These are phyloP conservation scores for Agrilus planipennis DNA, from an alignment of 1,140 invertebrate genomes.

Conservation along the genomic window DNA sequence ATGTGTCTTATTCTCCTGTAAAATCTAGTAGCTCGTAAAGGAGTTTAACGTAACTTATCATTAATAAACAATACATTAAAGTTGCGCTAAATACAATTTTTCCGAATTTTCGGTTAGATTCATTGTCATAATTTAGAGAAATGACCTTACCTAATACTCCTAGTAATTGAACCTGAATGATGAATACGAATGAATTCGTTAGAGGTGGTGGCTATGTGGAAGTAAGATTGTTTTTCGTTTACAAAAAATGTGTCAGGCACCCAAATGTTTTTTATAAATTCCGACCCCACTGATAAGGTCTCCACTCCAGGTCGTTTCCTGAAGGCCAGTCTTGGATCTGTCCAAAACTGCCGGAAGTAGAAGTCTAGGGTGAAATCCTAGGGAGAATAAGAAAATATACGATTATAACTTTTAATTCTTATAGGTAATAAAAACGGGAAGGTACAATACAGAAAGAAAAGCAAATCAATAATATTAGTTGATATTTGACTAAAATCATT, in stretches of 20 bases:
- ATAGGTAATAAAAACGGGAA: neutral
- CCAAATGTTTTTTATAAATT: conserved; percentile 96
- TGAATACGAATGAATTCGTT: conserved; percentile 95
- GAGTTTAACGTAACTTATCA: no score
- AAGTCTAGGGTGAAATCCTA: conserved; percentile 98
- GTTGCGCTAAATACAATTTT: neutral
- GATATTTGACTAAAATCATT: no score
- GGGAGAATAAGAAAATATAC: conserved; percentile 3
- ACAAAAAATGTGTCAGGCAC: conserved; percentile 97
- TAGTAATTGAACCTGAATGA: conserved; percentile 85
- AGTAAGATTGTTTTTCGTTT: conserved; percentile 97
- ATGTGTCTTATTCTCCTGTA: no score
- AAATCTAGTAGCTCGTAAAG: no score
- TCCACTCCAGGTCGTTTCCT: conserved; percentile 75
- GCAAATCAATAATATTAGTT: no score
- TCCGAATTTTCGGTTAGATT: neutral
- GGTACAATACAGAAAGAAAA: no score
- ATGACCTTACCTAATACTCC: conserved; percentile 93
- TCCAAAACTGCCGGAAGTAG: conserved; percentile 98
- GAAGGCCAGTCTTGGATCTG: conserved; percentile 85
- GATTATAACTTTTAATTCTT: neutral
- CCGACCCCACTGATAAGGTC: conserved; percentile 80
- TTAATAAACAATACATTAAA: neutral
- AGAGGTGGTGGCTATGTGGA: conserved; percentile 93
- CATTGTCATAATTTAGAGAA: conserved; percentile 11